These are phyloP conservation scores for Pangasianodon hypophthalmus DNA, from an alignment of 2,113 vertebrate genomes.

Conservation along the genomic window DNA sequence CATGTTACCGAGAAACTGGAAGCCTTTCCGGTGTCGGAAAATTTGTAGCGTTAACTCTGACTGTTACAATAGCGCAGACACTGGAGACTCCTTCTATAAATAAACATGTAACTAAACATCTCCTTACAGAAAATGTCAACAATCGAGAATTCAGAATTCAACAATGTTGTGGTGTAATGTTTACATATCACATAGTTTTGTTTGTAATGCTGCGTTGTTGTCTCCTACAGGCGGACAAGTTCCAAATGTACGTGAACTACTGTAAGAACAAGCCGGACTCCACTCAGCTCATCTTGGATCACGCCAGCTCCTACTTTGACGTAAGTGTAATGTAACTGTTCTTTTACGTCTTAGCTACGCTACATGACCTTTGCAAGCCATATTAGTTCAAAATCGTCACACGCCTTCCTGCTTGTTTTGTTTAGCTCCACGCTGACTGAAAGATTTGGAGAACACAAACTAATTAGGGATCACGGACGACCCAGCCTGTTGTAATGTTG, in stretches of 20 bases:
- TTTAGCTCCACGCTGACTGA: not conserved
- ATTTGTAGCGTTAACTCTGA: no score
- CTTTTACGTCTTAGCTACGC: not conserved
- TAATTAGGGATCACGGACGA: not conserved
- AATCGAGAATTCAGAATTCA: no score
- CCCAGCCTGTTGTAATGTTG: not conserved
- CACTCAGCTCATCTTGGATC: conserved; percentile 94
- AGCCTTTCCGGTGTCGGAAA: no score
- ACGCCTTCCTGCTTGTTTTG: no score
- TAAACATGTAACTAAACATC: no score
- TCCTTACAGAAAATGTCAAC: no score
- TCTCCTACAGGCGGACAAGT: conserved; percentile 90
- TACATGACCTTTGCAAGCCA: not conserved
- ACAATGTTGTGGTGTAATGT: no score
- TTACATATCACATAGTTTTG: not conserved
- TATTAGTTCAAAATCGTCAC: not conserved
- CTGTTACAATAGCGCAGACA: no score
- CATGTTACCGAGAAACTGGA: no score
- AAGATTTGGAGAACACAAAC: not conserved
- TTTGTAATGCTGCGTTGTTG: not conserved
- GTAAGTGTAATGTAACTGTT: conserved; percentile 74
- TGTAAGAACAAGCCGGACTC: conserved; percentile 99
- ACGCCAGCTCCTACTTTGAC: conserved; percentile 95
- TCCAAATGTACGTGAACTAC: conserved; percentile 99
- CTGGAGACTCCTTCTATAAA: no score